These are phyloP conservation scores for Caretta caretta DNA, from an alignment of 2,113 vertebrate genomes.

Conservation along the genomic window DNA sequence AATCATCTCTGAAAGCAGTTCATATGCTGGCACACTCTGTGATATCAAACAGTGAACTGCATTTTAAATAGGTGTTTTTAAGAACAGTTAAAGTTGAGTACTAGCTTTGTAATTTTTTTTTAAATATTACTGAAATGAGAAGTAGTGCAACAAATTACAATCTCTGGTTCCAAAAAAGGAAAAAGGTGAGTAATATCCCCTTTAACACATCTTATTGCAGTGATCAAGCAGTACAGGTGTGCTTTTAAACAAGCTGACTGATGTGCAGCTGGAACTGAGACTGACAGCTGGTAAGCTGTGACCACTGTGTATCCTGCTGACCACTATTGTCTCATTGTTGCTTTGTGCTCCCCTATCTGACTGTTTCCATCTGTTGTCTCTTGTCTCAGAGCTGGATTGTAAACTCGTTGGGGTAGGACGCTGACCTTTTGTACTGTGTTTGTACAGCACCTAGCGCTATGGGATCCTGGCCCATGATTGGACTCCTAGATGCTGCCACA, in stretches of 20 bases:
- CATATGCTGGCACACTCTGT: constrained; percentile 62
- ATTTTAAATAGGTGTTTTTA: constrained; percentile 71
- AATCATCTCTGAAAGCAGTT: constrained; percentile 71
- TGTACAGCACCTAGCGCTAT: background rate
- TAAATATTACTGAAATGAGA: constrained; percentile 3
- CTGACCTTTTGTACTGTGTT: background rate
- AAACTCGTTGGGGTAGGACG: background rate
- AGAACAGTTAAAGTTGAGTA: constrained; percentile 45
- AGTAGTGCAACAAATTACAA: background rate
- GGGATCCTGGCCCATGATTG: background rate
- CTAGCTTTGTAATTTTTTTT: constrained; percentile 25
- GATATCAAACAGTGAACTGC: constrained; percentile 73
- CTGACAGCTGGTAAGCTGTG: background rate
- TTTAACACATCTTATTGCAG: background rate
- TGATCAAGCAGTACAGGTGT: constrained; percentile 32
- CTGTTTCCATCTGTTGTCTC: background rate
- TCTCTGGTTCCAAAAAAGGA: background rate
- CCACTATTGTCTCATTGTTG: background rate
- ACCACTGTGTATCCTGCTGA: background rate
- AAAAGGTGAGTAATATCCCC: background rate
- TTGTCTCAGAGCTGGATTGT: background rate
- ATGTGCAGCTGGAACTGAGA: background rate
- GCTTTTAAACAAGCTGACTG: background rate
- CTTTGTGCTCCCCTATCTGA: background rate
- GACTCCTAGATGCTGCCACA: background rate